Evolutionary conservation across 2,888 invertebrate genomes (phyloP).

Genomic region (Scaptodrosophila latifasciaeformis): DNA sequence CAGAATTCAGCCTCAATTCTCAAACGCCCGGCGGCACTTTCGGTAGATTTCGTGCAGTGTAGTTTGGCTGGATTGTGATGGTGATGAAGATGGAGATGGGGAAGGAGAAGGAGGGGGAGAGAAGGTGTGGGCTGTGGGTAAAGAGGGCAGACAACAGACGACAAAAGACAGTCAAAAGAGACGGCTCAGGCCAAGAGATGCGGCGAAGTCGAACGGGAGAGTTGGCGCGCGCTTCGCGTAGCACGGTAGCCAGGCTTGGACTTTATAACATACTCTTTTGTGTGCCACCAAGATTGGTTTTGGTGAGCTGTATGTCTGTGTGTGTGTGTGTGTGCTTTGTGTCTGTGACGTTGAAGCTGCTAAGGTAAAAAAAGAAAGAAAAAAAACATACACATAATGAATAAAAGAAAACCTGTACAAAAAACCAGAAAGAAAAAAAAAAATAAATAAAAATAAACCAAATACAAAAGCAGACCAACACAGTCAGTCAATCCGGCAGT

Average conservation of each 20-base stretch:
- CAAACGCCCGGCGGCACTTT: too few relatives aligned
- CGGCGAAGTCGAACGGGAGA: too few relatives aligned
- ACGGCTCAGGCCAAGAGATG: too few relatives aligned
- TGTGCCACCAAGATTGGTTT: conserved; percentile 16
- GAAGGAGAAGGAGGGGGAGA: too few relatives aligned
- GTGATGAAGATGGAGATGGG: too few relatives aligned
- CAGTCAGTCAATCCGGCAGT: neutral
- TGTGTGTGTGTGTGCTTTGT: conserved; percentile 33
- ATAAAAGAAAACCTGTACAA: conserved; percentile 65
- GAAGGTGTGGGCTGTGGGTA: too few relatives aligned
- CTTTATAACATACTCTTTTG: conserved; percentile 22
- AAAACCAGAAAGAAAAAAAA: conserved; percentile 31
- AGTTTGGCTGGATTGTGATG: too few relatives aligned
- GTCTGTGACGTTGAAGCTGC: conserved; percentile 67
- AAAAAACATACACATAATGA: conserved; percentile 25
- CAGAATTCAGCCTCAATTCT: too few relatives aligned
- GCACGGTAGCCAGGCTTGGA: conserved; percentile 67
- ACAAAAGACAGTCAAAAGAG: too few relatives aligned
- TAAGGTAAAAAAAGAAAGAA: conserved; percentile 61
- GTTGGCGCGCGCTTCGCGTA: conserved; percentile 58
- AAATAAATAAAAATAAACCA: conserved; percentile 44
- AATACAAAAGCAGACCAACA: conserved; percentile 43
- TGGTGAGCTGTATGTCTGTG: conserved; percentile 15
- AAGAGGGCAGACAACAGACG: too few relatives aligned
- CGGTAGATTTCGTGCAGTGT: too few relatives aligned